Percentiles rank a stretch among this genome's conserved stretches.
Evolutionary conservation across 2,797 vertebrate genomes (phyloP).

Genomic region (Manis crassicaudata): DNA sequence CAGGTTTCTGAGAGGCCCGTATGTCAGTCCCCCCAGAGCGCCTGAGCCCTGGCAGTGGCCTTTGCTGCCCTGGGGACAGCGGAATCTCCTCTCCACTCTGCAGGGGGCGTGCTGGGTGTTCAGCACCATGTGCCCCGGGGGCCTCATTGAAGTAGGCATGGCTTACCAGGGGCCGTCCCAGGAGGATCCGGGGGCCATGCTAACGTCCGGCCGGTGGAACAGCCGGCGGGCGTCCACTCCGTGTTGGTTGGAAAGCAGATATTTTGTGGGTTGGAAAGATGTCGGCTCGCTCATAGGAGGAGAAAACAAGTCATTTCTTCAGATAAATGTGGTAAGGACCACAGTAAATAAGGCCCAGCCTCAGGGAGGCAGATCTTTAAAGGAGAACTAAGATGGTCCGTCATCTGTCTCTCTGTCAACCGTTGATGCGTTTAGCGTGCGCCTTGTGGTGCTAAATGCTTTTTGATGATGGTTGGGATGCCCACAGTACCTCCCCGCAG

Average conservation of each 20-base stretch:
- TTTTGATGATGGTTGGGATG: not conserved
- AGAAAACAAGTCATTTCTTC: not conserved
- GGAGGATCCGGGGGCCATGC: not conserved
- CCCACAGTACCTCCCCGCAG: not conserved
- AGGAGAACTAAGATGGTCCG: constrained; percentile 17
- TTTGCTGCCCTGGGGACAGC: not conserved
- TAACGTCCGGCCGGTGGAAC: not conserved
- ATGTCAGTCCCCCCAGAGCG: not conserved
- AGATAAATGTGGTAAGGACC: constrained; percentile 2
- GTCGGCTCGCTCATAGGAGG: not conserved
- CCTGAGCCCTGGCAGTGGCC: not conserved
- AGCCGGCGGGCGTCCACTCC: not conserved
- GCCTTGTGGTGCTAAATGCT: constrained; percentile 10
- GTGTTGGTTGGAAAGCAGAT: not conserved
- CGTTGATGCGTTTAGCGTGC: not conserved
- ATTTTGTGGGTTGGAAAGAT: not conserved
- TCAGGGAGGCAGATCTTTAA: constrained; percentile 16
- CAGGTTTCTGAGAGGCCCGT: not conserved
- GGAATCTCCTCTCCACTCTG: not conserved
- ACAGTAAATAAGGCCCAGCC: constrained; percentile 28
- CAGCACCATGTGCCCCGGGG: not conserved
- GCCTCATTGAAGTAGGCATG: rapidly evolving
- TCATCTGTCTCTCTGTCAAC: constrained; percentile 53
- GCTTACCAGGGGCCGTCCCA: not conserved
- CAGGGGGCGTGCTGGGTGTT: no score